phyloP scores from a whole-genome alignment of 2,888 invertebrate species.

The Pedicia rivosa region DNA sequence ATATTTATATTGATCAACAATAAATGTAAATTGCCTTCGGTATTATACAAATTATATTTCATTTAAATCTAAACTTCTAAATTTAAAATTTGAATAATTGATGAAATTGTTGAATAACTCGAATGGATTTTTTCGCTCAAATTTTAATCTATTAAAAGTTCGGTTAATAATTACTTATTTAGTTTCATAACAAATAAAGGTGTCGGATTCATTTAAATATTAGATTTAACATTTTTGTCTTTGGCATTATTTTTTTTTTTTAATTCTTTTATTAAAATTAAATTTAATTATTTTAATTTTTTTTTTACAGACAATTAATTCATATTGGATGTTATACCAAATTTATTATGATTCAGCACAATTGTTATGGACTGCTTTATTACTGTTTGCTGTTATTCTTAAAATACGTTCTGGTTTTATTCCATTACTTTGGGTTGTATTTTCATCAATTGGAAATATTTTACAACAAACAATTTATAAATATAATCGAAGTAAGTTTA shows the following conservation, averaged over 20 bases:
- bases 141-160: no score
- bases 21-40: no score
- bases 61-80: no score
- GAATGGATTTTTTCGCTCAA: no score
- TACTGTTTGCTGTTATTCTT: constrained; percentile 35
- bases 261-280: neutral
- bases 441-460: constrained; percentile 38
- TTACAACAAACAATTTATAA: constrained; percentile 34
- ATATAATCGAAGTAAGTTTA: constrained; percentile 33
- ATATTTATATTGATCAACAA: no score
- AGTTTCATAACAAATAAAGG: no score
- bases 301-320: constrained; percentile 15
- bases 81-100: no score
- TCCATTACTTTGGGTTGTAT: constrained; percentile 44
- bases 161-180: no score
- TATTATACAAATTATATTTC: no score
- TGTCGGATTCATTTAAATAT: no score
- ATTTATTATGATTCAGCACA: constrained; percentile 40
- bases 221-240: no score
- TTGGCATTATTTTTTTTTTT: constrained; percentile 1
- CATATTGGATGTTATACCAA: constrained; percentile 38
- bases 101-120: no score
- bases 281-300: neutral
- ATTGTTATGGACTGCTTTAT: constrained; percentile 37
- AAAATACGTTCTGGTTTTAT: constrained; percentile 53